A percentile compares a stretch with the other conserved stretches of the same genome.
phyloP scores from a whole-genome alignment of 2,888 invertebrate species.

The Mimas tiliae region DNA sequence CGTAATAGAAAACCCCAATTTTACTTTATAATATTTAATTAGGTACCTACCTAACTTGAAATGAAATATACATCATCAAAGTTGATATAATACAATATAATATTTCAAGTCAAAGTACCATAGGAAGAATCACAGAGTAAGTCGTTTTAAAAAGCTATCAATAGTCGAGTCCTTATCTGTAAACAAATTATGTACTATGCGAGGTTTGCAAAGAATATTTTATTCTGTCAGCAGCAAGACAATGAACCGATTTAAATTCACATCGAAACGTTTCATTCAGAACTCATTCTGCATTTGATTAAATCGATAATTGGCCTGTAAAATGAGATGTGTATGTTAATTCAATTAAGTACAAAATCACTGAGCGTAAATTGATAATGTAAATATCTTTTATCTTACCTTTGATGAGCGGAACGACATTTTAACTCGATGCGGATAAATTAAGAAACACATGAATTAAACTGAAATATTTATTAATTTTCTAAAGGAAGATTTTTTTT shows the following conservation, averaged over 20 bases:
- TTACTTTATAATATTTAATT: too few relatives aligned
- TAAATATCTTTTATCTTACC: slow-evolving; percentile 10
- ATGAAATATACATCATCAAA: too few relatives aligned
- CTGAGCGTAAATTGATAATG: slow-evolving; percentile 26
- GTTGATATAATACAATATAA: too few relatives aligned
- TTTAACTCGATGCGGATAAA: not conserved
- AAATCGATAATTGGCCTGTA: slow-evolving; percentile 27
- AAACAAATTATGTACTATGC: too few relatives aligned
- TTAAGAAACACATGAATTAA: not conserved
- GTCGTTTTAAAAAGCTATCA: too few relatives aligned
- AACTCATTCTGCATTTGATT: slow-evolving; percentile 22
- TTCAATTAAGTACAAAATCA: slow-evolving; percentile 27
- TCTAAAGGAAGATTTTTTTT: too few relatives aligned
- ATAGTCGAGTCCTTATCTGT: too few relatives aligned
- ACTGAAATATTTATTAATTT: not conserved
- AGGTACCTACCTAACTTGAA: too few relatives aligned
- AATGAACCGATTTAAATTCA: slow-evolving; percentile 5
- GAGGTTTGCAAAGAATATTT: not conserved
- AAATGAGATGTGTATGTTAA: slow-evolving; percentile 26
- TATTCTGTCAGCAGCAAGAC: slow-evolving; percentile 9
- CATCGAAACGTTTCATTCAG: slow-evolving; percentile 12
- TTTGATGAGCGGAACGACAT: slow-evolving; percentile 16
- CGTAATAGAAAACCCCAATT: too few relatives aligned
- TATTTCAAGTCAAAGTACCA: too few relatives aligned
- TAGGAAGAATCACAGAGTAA: too few relatives aligned